phyloP scores from a whole-genome alignment of 2,888 invertebrate species.

The Trileptium ribeirensis region DNA sequence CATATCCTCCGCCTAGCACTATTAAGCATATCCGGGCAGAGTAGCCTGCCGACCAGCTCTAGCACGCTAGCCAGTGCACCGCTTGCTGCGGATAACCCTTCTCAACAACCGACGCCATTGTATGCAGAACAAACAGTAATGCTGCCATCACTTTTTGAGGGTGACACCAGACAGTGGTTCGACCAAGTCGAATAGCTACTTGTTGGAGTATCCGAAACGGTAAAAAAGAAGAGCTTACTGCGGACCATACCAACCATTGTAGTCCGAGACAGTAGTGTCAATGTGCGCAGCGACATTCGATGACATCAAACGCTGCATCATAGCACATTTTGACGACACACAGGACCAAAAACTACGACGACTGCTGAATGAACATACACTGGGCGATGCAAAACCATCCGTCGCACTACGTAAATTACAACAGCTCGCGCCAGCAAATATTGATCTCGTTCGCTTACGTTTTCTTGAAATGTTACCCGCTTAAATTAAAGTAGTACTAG shows the following conservation, averaged over 20 bases:
- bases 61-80: neutral
- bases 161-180: conserved; percentile 15
- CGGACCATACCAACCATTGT: conserved; percentile 8
- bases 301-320: neutral
- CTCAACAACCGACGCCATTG: neutral
- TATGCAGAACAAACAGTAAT: neutral
- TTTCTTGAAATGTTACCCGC: conserved; percentile 13
- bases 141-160: neutral
- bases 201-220: neutral
- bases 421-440: neutral
- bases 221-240: neutral
- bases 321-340: neutral
- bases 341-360: neutral
- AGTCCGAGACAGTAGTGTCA: neutral
- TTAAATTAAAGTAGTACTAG: neutral
- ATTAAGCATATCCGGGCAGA: neutral
- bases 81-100: neutral
- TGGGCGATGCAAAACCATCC: conserved; percentile 7
- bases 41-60: neutral
- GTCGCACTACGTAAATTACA: neutral
- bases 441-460: neutral
- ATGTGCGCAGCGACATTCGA: neutral
- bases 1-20: neutral
- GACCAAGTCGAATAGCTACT: conserved; percentile 12
- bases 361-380: conserved; percentile 7